These are phyloP conservation scores for Actinemys pallida DNA, from an alignment of 2,113 vertebrate species.

Conservation along the genomic window DNA sequence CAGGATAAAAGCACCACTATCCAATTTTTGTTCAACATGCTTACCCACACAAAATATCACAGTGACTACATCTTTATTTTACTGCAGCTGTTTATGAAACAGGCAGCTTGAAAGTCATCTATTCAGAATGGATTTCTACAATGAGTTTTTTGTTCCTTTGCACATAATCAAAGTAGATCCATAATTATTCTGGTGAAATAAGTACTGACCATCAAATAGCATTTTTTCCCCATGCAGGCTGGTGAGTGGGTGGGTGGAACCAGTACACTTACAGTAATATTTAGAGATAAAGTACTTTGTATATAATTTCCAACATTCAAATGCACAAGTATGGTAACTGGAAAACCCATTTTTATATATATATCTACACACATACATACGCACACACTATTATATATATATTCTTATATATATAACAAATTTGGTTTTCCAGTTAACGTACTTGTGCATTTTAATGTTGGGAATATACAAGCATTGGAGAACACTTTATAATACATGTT, in stretches of 20 bases:
- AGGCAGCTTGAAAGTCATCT: slow-evolving; percentile 61
- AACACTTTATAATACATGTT: neutral
- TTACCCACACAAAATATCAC: slow-evolving; percentile 57
- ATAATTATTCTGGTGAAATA: slow-evolving; percentile 49
- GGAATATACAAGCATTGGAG: neutral
- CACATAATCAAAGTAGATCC: slow-evolving; percentile 68
- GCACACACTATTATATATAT: neutral
- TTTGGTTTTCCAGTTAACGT: neutral
- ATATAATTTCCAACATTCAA: too few species aligned
- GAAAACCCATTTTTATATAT: too few species aligned
- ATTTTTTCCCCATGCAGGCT: neutral
- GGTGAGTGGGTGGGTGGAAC: neutral
- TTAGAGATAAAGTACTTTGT: too few species aligned
- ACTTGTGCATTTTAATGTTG: neutral
- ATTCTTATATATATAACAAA: neutral
- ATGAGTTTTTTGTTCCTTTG: slow-evolving; percentile 55
- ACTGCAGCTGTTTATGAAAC: slow-evolving; percentile 55
- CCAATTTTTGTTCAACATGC: slow-evolving; percentile 53
- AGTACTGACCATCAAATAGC: slow-evolving; percentile 42
- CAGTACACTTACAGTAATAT: neutral
- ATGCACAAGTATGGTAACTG: too few species aligned
- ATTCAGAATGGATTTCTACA: slow-evolving; percentile 58
- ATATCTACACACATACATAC: too few species aligned
- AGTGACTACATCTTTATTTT: slow-evolving; percentile 61
- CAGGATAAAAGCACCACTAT: slow-evolving; percentile 66